These are phyloP conservation scores for Pangasius krempfi DNA, from an alignment of 2,797 vertebrate genomes.

Conservation along the genomic window DNA sequence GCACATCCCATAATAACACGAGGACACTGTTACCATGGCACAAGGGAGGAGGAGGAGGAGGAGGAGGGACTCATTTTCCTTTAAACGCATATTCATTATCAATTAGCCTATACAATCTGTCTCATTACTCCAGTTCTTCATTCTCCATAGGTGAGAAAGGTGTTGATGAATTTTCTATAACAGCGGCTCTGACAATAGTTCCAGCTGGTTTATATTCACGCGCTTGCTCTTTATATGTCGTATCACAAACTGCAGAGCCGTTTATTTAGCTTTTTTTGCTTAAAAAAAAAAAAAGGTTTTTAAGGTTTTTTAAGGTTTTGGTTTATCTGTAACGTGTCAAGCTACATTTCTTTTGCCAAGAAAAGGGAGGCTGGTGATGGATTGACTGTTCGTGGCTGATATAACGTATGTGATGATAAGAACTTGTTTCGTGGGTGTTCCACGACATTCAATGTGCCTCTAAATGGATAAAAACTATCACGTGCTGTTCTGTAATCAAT, in stretches of 20 bases:
- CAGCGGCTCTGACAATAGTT: neutral
- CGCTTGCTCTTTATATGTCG: neutral
- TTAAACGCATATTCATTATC: neutral
- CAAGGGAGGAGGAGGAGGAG: neutral
- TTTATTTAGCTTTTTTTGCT: too few species aligned
- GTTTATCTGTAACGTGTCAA: neutral
- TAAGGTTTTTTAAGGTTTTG: neutral
- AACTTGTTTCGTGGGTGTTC: neutral
- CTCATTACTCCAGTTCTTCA: neutral
- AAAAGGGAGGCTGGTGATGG: too few species aligned
- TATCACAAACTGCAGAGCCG: neutral
- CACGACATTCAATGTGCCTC: neutral
- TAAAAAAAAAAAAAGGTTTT: too few species aligned
- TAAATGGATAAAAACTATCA: neutral
- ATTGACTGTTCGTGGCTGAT: neutral
- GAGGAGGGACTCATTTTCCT: neutral
- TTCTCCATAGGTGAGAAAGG: neutral
- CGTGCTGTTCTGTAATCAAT: too few species aligned
- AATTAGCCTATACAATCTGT: neutral
- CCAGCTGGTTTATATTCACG: neutral
- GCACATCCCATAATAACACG: slow-evolving; percentile 10
- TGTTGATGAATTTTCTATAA: neutral
- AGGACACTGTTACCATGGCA: neutral
- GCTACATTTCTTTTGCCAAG: neutral
- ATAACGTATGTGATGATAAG: neutral